Conservation (phyloP, 2,797 vertebrate species). For the Pelobates cultripes region DNA sequence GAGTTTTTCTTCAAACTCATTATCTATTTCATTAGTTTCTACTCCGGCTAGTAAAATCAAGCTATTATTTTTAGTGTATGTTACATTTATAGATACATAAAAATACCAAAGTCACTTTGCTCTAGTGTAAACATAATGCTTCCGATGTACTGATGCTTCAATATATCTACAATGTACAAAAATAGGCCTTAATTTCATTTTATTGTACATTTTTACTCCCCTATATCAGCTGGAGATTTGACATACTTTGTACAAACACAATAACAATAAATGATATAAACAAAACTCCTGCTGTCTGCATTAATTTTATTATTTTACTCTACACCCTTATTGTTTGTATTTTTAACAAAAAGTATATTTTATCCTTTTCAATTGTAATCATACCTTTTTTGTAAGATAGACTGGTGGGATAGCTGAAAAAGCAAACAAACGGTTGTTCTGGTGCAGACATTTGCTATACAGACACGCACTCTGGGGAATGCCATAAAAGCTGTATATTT, state of each 20-base stretch:
- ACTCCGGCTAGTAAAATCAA: no score
- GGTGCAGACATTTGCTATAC: conserved; percentile 1
- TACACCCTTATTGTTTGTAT: neutral
- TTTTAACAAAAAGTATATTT: neutral
- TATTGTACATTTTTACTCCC: neutral
- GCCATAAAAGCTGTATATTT: neutral
- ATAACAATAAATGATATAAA: neutral
- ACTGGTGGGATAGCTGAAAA: neutral
- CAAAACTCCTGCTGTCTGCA: neutral
- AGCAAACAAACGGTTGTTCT: neutral
- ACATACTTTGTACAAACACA: neutral
- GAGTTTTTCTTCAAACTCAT: no score
- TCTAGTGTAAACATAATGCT: no score
- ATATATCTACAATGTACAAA: neutral
- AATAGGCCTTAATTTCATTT: neutral
- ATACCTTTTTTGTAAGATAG: neutral
- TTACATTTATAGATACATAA: no score
- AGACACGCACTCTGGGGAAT: neutral
- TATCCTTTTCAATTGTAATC: neutral
- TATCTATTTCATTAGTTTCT: no score
- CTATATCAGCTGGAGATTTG: neutral
- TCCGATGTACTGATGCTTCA: neutral
- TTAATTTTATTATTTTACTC: neutral
- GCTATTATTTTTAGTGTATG: no score
- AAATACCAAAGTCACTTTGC: no score